Evolutionary conservation across 2,113 vertebrate species (phyloP).

Genomic region (Nannobrachium achirus): DNA sequence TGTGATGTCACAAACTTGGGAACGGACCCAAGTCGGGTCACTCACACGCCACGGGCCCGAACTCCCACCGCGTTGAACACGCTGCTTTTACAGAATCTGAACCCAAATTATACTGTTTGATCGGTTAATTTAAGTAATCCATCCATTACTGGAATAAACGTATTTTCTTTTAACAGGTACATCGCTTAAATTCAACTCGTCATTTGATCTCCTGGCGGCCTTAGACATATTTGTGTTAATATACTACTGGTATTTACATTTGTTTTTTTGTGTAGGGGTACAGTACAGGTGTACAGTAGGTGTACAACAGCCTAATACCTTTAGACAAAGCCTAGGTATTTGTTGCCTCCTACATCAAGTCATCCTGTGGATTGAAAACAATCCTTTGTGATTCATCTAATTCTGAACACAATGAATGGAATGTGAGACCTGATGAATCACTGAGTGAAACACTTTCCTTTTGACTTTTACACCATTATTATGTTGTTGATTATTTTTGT

Average conservation of each 20-base stretch:
- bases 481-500: too few species aligned
- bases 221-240: background rate
- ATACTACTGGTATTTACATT: background rate
- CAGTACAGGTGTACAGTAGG: background rate
- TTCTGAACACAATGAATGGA: too few species aligned
- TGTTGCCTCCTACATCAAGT: background rate
- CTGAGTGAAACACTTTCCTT: too few species aligned
- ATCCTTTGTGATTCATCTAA: too few species aligned
- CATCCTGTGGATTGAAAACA: too few species aligned
- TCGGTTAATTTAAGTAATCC: background rate
- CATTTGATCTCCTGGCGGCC: too few species aligned
- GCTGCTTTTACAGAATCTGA: background rate
- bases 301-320: background rate
- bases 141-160: background rate
- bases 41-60: slow-evolving; percentile 15
- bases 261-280: too few species aligned
- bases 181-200: too few species aligned
- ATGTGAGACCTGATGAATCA: background rate
- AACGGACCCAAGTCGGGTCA: background rate
- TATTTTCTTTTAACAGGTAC: too few species aligned
- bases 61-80: background rate
- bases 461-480: background rate
- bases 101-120: background rate
- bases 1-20: slow-evolving; percentile 24
- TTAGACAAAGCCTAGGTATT: background rate